These are phyloP conservation scores for Lucilia sericata DNA, from an alignment of 1,140 invertebrate species.

Conservation along the genomic window DNA sequence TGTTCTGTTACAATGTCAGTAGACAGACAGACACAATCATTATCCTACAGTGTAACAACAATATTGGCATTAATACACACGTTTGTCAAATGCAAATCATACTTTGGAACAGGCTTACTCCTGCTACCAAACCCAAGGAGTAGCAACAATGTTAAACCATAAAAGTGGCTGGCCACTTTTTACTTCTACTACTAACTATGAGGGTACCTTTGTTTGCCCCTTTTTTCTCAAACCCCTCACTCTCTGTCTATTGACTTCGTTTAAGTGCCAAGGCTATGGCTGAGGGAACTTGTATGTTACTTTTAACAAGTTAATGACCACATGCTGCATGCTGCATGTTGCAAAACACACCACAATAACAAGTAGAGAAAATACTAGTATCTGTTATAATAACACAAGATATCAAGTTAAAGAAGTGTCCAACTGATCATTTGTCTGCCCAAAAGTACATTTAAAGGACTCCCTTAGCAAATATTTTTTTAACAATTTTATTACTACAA, in stretches of 20 bases:
- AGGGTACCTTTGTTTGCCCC: no score
- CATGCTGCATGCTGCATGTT: slow-evolving; percentile 18
- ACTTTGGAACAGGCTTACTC: background rate
- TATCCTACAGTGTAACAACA: slow-evolving; percentile 23
- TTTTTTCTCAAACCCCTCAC: background rate
- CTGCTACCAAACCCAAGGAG: background rate
- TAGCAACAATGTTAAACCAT: slow-evolving; percentile 18
- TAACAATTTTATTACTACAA: background rate
- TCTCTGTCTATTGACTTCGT: background rate
- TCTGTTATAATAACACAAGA: background rate
- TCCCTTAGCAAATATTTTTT: no score
- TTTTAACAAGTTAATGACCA: slow-evolving; percentile 24
- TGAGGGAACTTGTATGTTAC: background rate
- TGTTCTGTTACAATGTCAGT: slow-evolving; percentile 4
- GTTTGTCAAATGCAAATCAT: slow-evolving; percentile 27
- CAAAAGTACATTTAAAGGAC: no score
- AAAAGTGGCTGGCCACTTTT: slow-evolving; percentile 18
- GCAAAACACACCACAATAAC: background rate
- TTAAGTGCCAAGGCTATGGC: background rate
- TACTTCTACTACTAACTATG: background rate
- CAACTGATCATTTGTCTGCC: background rate
- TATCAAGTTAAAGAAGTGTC: background rate
- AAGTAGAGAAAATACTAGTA: background rate
- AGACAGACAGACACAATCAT: slow-evolving; percentile 1
- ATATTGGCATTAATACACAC: slow-evolving; percentile 26